Conservation (phyloP, 1,140 invertebrate species). For the Lucilia sericata region DNA sequence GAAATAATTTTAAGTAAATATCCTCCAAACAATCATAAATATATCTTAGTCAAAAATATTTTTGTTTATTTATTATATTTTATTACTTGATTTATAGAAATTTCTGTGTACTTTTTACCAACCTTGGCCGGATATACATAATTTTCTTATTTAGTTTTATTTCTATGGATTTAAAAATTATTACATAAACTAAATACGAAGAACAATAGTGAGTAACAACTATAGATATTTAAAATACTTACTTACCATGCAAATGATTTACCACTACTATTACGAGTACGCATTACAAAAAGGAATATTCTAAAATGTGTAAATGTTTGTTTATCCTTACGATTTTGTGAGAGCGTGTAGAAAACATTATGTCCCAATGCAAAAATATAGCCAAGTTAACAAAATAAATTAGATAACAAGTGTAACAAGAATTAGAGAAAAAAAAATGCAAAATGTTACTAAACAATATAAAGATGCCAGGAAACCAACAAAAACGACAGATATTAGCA, state of each 20-base stretch:
- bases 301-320: not conserved
- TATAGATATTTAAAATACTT: not conserved
- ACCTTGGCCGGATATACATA: not conserved
- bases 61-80: not conserved
- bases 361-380: slow-evolving; percentile 31
- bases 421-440: slow-evolving; percentile 27
- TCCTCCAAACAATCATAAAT: not conserved
- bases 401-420: slow-evolving; percentile 35
- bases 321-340: not conserved
- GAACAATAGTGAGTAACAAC: not conserved
- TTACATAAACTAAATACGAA: not conserved
- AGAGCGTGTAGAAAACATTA: not conserved
- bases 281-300: not conserved
- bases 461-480: slow-evolving; percentile 10
- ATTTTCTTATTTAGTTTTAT: slow-evolving; percentile 13
- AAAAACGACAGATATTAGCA: not conserved
- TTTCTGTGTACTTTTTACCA: not conserved
- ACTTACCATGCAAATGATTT: not conserved
- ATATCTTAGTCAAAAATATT: slow-evolving; percentile 5
- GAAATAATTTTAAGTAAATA: too few relatives aligned
- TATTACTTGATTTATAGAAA: not conserved
- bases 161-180: not conserved
- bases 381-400: slow-evolving; percentile 41
- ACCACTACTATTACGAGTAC: not conserved
- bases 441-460: slow-evolving; percentile 27